Conservation (phyloP, 1,140 invertebrate genomes). For the Brachionus sp. region DNA sequence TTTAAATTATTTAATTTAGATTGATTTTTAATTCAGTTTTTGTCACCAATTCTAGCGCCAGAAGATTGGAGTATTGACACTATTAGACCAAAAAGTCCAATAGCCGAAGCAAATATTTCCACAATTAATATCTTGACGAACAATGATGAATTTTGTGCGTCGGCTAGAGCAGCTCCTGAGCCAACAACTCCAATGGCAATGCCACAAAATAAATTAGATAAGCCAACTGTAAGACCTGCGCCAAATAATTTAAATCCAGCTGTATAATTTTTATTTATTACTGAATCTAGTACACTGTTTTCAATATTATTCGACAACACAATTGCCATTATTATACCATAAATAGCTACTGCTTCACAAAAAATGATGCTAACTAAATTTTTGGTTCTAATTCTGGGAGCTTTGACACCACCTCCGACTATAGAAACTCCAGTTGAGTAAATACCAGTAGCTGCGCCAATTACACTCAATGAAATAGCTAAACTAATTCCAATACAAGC, state of each 20-base stretch:
- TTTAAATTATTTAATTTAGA: background rate
- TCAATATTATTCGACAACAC: slow-evolving; percentile 80
- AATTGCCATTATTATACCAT: slow-evolving; percentile 95
- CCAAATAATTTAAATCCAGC: slow-evolving; percentile 59
- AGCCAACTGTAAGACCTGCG: slow-evolving; percentile 83
- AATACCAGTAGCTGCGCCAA: slow-evolving; percentile 92
- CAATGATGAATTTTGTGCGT: slow-evolving; percentile 85
- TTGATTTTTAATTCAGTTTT: slow-evolving; percentile 20
- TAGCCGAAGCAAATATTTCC: slow-evolving; percentile 95
- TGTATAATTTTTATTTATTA: background rate
- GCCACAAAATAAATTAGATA: slow-evolving; percentile 91
- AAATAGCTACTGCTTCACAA: slow-evolving; percentile 97
- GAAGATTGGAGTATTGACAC: slow-evolving; percentile 42
- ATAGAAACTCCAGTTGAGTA: slow-evolving; percentile 93
- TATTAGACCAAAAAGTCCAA: slow-evolving; percentile 80
- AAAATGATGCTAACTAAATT: slow-evolving; percentile 99
- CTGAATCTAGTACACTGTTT: slow-evolving; percentile 53
- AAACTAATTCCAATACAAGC: slow-evolving; percentile 82
- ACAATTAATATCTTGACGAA: slow-evolving; percentile 97
- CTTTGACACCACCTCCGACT: slow-evolving; percentile 93
- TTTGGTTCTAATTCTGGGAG: slow-evolving; percentile 96
- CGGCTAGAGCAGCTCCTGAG: slow-evolving; percentile 87
- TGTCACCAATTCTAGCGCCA: slow-evolving; percentile 1
- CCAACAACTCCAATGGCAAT: slow-evolving; percentile 91
- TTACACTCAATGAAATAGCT: slow-evolving; percentile 86